A percentile compares a stretch with the other conserved stretches of the same genome.
Conservation (phyloP, 2,888 invertebrate species). For the Philopedon plagiatum region DNA sequence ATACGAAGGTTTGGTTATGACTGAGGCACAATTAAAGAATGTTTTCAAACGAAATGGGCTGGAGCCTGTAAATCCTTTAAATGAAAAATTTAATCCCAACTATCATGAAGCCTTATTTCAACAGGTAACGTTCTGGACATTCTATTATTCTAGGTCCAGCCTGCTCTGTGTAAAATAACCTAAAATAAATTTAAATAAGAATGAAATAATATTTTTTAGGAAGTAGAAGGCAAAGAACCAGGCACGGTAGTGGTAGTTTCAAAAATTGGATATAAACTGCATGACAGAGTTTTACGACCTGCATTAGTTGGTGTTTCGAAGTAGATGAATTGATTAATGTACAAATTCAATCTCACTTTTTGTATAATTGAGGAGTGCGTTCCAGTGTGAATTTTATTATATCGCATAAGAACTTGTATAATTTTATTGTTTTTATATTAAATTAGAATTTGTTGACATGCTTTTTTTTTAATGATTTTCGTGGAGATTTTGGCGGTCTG, state of each 20-base stretch:
- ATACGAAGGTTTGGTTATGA: slow-evolving; percentile 91
- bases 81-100: slow-evolving; percentile 97
- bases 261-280: slow-evolving; percentile 95
- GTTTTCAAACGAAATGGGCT: slow-evolving; percentile 95
- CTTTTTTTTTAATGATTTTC: too few species aligned
- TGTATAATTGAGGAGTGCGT: slow-evolving; percentile 24
- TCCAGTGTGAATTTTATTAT: slow-evolving; percentile 43
- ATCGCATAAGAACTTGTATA: slow-evolving; percentile 43
- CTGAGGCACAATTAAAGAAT: slow-evolving; percentile 86
- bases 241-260: slow-evolving; percentile 94
- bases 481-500: too few species aligned
- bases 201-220: slow-evolving; percentile 69
- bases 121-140: slow-evolving; percentile 77
- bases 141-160: too few species aligned
- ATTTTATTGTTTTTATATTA: slow-evolving; percentile 49
- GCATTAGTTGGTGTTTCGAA: slow-evolving; percentile 97
- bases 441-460: slow-evolving; percentile 31
- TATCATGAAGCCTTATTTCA: slow-evolving; percentile 96
- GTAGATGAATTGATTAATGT: slow-evolving; percentile 59
- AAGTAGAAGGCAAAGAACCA: slow-evolving; percentile 83
- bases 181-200: too few species aligned
- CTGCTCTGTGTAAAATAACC: too few species aligned
- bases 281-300: slow-evolving; percentile 94
- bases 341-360: slow-evolving; percentile 16
- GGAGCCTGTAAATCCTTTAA: slow-evolving; percentile 86